Conservation (phyloP, 2,797 vertebrate species). For the Anas bahamensis region DNA sequence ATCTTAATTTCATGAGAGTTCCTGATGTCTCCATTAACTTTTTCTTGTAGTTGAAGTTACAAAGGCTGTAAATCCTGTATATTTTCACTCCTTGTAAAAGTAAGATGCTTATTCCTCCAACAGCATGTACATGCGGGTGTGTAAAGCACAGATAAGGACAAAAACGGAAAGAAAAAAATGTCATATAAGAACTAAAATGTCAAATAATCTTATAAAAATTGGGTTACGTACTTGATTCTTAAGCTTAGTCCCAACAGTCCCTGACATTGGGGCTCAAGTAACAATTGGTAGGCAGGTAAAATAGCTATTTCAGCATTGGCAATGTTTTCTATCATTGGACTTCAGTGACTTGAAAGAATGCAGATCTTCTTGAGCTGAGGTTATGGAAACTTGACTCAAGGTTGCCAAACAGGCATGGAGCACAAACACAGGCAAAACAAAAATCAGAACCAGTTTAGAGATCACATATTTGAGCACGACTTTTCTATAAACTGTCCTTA, state of each 20-base stretch:
- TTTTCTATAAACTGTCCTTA: not conserved
- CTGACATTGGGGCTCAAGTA: not conserved
- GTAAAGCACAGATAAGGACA: not conserved
- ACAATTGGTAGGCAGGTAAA: not conserved
- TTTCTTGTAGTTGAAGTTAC: not conserved
- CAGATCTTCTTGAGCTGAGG: not conserved
- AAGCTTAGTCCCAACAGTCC: not conserved
- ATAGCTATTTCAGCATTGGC: not conserved
- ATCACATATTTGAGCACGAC: not conserved
- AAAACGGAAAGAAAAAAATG: not conserved
- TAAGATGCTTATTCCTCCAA: not conserved
- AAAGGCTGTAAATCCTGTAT: not conserved
- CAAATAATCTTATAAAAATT: not conserved
- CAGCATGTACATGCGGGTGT: not conserved
- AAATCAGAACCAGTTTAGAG: not conserved
- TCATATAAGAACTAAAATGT: not conserved
- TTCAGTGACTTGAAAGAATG: not conserved
- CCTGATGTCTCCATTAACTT: not conserved
- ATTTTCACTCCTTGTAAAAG: not conserved
- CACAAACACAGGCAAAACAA: not conserved
- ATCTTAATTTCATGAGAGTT: not conserved
- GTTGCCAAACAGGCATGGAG: not conserved
- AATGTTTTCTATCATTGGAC: not conserved
- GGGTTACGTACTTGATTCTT: not conserved
- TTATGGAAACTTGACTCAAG: not conserved